Base-by-base conservation (phyloP, 92 coral and sea anemone species). In the Porites lobata region DNA sequence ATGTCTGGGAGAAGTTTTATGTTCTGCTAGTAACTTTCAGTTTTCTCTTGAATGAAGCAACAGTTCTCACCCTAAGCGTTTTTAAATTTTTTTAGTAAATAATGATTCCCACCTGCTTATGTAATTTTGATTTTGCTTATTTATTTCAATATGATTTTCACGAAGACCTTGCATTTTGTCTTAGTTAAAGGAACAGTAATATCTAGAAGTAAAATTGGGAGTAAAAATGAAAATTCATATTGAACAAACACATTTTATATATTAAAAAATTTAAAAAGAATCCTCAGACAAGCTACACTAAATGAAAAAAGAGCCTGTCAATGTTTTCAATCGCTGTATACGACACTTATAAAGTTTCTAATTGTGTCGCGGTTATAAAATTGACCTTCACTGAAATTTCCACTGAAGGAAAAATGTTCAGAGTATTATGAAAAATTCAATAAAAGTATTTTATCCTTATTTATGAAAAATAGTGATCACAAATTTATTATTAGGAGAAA, bases 401-500 rank as follows among this genome's bases (percentile, higher is more conserved):
- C 59, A 75, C 64, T 3, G 6, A 9, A 75, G 62, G 19, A 24
- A 51, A 14, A 17, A 47, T 69, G 77, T 69, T 71, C 59, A 82
- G 19, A 82, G 7, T 51, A 80, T 57, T 70, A 38, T 70, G 13
- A 57, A 17, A 82, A 52, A 53, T 75, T n/a, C 9, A 11, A 18
- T n/a, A 53, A 77, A 58, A 38, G 67, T 80, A 67, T 80, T 67
- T 80, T 80, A 80, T 70, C 75, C 72, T 11, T 82, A 69, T 54
- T 52, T 82, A 69, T 54, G 57, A 32, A 53, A 47, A 20, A 51
- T 51, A 2, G 10, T 76, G 57, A 32, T 11, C 21, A 56, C 58
- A 82, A 69, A 58, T 70, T 56, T 82, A 71, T 82, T 19, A 58
- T 1, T 50, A 53, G 21, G 3, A 50, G 63, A 65, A 15, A 69